Conservation (phyloP, 2,888 invertebrate species). For the Nephrocerus scutellatus region DNA sequence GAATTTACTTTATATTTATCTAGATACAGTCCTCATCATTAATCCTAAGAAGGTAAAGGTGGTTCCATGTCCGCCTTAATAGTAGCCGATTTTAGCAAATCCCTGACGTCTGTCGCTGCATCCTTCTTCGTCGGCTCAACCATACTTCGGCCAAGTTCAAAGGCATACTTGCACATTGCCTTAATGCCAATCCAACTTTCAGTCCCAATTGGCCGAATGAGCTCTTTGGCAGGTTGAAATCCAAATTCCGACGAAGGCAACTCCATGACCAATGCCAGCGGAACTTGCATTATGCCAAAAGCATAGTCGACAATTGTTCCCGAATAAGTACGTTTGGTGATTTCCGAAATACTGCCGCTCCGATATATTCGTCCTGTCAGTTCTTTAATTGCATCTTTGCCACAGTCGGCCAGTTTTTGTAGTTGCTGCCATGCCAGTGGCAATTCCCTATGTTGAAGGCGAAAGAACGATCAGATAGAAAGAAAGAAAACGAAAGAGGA, state of each 20-base stretch:
- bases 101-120: not conserved
- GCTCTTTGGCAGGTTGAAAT: slow-evolving; percentile 41
- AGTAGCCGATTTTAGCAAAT: no score
- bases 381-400: slow-evolving; percentile 37
- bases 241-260: slow-evolving; percentile 40
- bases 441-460: slow-evolving; percentile 27
- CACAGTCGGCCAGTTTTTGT: slow-evolving; percentile 38
- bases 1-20: no score
- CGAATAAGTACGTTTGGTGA: slow-evolving; percentile 36
- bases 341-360: slow-evolving; percentile 40
- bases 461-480: not conserved
- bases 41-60: no score
- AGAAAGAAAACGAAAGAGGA: not conserved
- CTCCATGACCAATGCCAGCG: slow-evolving; percentile 44
- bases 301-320: slow-evolving; percentile 47
- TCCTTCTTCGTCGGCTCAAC: not conserved
- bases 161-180: slow-evolving; percentile 44
- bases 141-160: slow-evolving; percentile 22
- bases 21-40: no score
- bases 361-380: slow-evolving; percentile 42
- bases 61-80: no score
- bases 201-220: slow-evolving; percentile 38
- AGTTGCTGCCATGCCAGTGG: slow-evolving; percentile 35
- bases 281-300: slow-evolving; percentile 38
- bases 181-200: slow-evolving; percentile 46